These are phyloP conservation scores for Petrocephalus schoutedeni DNA, from an alignment of 2,797 vertebrate genomes.

Conservation along the genomic window DNA sequence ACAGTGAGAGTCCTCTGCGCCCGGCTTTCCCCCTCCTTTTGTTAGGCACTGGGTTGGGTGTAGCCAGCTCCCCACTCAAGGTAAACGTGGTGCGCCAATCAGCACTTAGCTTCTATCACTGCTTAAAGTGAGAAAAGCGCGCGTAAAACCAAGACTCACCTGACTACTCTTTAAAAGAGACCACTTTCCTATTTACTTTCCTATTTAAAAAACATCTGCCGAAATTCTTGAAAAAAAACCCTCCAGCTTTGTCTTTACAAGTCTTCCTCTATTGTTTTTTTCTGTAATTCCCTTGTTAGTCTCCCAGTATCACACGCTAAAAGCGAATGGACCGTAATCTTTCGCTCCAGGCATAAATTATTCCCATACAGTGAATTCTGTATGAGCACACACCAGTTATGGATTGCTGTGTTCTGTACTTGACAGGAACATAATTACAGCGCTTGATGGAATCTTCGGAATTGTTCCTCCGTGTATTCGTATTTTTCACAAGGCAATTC, in stretches of 20 bases:
- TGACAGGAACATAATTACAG: constrained; percentile 99
- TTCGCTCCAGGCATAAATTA: constrained; percentile 74
- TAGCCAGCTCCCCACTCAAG: not conserved
- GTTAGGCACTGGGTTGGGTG: not conserved
- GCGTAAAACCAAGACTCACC: not conserved
- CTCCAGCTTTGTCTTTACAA: constrained; percentile 30
- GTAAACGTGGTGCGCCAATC: not conserved
- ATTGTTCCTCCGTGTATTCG: constrained; percentile 81
- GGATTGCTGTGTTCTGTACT: constrained; percentile 91
- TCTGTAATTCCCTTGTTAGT: constrained; percentile 71
- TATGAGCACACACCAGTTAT: constrained; percentile 75
- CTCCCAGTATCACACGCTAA: constrained; percentile 58
- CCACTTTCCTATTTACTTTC: not conserved
- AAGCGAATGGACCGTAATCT: constrained; percentile 55
- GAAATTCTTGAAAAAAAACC: constrained; percentile 25
- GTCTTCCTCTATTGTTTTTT: constrained; percentile 57
- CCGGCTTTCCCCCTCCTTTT: not conserved
- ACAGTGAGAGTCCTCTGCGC: not conserved
- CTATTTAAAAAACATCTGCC: not conserved
- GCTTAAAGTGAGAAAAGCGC: not conserved
- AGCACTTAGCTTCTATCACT: not conserved
- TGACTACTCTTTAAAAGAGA: not conserved
- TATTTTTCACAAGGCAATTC: constrained; percentile 83
- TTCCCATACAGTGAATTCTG: constrained; percentile 61
- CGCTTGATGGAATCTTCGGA: constrained; percentile 98